Evolutionary conservation across 2,113 vertebrate species (phyloP).

Genomic region (Cebus imitator): DNA sequence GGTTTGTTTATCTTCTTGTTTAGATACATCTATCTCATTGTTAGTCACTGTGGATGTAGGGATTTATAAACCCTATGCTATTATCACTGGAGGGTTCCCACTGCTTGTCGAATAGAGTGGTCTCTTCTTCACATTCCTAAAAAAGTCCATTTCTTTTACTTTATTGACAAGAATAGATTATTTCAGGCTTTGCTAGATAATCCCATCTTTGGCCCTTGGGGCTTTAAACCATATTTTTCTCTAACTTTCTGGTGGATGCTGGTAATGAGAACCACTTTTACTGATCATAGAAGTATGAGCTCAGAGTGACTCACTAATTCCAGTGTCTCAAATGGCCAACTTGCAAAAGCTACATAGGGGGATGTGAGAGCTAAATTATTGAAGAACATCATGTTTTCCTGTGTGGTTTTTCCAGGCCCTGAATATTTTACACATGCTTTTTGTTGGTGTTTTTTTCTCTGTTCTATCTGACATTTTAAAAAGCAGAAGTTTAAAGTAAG

Average conservation of each 20-base stretch:
- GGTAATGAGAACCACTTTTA: slow-evolving; percentile 18
- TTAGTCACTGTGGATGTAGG: not conserved
- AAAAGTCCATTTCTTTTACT: not conserved
- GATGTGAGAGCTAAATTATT: not conserved
- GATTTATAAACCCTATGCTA: not conserved
- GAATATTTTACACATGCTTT: not conserved
- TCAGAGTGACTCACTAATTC: slow-evolving; percentile 44
- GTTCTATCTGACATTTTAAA: slow-evolving; percentile 1
- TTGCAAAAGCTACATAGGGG: not conserved
- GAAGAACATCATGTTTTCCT: slow-evolving; percentile 21
- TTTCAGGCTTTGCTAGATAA: slow-evolving; percentile 1
- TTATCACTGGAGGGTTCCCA: not conserved
- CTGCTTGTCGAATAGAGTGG: not conserved
- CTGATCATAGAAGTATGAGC: not conserved
- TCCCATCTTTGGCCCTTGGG: not conserved
- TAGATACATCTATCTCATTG: not conserved
- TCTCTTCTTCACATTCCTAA: not conserved
- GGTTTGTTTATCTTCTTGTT: not conserved
- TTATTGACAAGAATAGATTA: not conserved
- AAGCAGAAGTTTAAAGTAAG: not conserved
- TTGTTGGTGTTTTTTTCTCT: not conserved
- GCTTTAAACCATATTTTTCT: not conserved
- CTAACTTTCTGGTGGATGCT: not conserved
- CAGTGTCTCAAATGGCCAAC: not conserved
- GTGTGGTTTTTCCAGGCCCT: not conserved